These are phyloP conservation scores for Stenodera caucasica DNA, from an alignment of 2,888 invertebrate species.

Conservation along the genomic window DNA sequence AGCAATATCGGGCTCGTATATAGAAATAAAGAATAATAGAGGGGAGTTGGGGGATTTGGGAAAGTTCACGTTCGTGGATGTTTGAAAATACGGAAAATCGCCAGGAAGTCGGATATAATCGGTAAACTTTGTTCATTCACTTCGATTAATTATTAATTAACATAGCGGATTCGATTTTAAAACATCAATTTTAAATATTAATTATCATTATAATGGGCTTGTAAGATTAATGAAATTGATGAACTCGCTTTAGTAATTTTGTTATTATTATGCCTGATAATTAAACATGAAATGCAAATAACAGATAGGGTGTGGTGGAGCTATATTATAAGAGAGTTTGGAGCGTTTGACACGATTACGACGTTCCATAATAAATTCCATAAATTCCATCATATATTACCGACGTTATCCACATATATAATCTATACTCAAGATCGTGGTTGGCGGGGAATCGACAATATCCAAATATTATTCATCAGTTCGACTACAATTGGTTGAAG, in stretches of 20 bases:
- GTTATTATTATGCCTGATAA: slow-evolving; percentile 6
- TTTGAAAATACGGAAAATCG: neutral
- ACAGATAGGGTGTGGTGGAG: slow-evolving; percentile 1
- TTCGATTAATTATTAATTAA: neutral
- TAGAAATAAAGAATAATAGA: no score
- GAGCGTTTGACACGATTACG: slow-evolving; percentile 13
- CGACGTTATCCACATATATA: slow-evolving; percentile 14
- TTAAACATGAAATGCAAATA: slow-evolving; percentile 10
- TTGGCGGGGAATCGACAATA: slow-evolving; percentile 26
- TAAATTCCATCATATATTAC: slow-evolving; percentile 15
- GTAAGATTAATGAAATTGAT: neutral
- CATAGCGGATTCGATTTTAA: neutral
- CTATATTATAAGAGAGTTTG: slow-evolving; percentile 6
- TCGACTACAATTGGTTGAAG: slow-evolving; percentile 37
- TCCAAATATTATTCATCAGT: slow-evolving; percentile 48
- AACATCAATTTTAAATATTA: neutral
- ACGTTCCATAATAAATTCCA: slow-evolving; percentile 14
- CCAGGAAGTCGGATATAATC: neutral
- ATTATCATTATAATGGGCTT: neutral
- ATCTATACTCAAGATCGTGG: slow-evolving; percentile 11
- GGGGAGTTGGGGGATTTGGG: no score
- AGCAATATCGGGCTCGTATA: no score
- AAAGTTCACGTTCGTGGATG: no score
- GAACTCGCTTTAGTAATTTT: neutral
- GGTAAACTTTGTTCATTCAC: neutral